Base-by-base conservation (phyloP, 2,888 invertebrate genomes). In the Eulithis prunata region DNA sequence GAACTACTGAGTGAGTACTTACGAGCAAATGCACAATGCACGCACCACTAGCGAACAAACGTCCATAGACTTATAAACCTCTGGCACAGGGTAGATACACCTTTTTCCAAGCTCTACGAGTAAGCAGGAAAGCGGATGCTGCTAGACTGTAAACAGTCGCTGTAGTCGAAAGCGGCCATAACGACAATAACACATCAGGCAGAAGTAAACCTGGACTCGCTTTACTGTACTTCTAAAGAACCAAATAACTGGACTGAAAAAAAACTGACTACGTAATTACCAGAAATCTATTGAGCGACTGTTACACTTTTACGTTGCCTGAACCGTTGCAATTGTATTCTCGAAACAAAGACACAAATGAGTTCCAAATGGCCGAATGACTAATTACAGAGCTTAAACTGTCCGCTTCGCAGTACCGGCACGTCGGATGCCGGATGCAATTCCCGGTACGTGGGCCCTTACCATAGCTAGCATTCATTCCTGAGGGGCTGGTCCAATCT, bases 331-430 rank as follows among this genome's bases (percentile, higher is more conserved):
- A 57, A 57, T 32, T 54, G 41, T 52, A 38, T 14, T 43, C 47
- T 51, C 58, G 65, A 58, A 69, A 71, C 69, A 68, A 69, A 75
- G 66, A 69, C 70, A 74, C 70, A 72, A 75, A 70, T 61, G 63
- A 61, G 62, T 68, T 67, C 71, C 64, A 66, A 69, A 64, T 57
- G 62, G 61, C 55, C 57, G 66, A 78, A 78, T 80, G 78, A 78
- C 78, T 82, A 79, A 82, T 79, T 79, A 79, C 73, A 71, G 78
- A 76, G 78, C 78, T 75, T 62, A 71, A 76, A 76, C 71, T 72
- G 74, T 72, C 69, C 67, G 69, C 70, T 73, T 73, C 71, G 68
- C 63, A 67, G 75, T 72, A 72, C 66, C 62, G 68, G 69, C 64
- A 66, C 69, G 66, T 66, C 75, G 74, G 72, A 73, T 71, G 70